These are phyloP conservation scores for Crotalus horridus DNA, from an alignment of 2,113 vertebrate species.

Conservation along the genomic window DNA sequence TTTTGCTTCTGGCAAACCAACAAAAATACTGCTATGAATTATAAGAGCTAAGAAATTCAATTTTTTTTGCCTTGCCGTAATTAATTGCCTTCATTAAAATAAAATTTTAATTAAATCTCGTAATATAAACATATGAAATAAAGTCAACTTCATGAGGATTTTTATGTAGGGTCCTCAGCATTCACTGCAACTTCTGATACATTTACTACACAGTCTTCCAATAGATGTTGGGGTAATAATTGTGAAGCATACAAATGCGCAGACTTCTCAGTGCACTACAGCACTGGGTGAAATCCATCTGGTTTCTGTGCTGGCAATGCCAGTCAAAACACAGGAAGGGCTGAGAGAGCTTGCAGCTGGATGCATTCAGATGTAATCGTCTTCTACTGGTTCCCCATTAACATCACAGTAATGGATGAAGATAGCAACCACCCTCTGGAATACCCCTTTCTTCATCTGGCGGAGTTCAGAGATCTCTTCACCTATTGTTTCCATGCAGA, in stretches of 20 bases:
- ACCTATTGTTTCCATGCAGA: conserved; percentile 98
- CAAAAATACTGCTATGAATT: conserved; percentile 60
- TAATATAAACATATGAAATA: conserved; percentile 81
- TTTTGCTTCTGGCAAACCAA: conserved; percentile 53
- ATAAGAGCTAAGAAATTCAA: conserved; percentile 59
- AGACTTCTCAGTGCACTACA: conserved; percentile 34
- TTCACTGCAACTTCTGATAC: conserved; percentile 68
- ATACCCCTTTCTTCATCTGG: conserved; percentile 86
- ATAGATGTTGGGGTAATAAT: conserved; percentile 45
- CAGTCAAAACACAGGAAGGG: conserved; percentile 19
- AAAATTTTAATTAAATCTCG: conserved; percentile 73
- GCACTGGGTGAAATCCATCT: conserved; percentile 31
- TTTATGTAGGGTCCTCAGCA: conserved; percentile 75
- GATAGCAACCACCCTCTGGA: conserved; percentile 91
- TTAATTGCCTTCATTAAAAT: conserved; percentile 73
- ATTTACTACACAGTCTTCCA: conserved; percentile 65
- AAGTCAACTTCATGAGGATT: conserved; percentile 70
- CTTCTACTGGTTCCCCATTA: conserved; percentile 91
- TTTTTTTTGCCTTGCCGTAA: conserved; percentile 59
- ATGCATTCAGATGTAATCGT: conserved; percentile 87
- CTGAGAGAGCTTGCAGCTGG: background rate
- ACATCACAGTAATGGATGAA: conserved; percentile 98
- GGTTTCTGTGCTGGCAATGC: conserved; percentile 41
- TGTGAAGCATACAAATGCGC: conserved; percentile 29
- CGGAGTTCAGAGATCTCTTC: conserved; percentile 96